Percentiles rank a stretch among this genome's conserved stretches.
Conservation (phyloP, 2,113 vertebrate species). For the Fukomys damarensis region DNA sequence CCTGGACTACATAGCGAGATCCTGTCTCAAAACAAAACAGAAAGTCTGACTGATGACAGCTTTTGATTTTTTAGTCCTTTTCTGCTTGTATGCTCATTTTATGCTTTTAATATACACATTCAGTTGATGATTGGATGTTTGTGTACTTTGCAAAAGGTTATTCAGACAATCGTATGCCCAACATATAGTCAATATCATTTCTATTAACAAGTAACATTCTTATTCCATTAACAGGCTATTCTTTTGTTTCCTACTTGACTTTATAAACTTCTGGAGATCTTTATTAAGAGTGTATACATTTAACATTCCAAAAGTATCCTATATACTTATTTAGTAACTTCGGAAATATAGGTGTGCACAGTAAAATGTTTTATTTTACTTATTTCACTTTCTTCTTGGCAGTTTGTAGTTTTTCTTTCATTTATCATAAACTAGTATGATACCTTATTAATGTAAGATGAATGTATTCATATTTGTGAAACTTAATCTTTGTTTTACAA, state of each 20-base stretch:
- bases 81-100: constrained; percentile 43
- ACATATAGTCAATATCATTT: not conserved
- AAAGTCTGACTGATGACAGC: not conserved
- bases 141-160: constrained; percentile 47
- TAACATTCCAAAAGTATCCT: constrained; percentile 34
- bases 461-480: constrained; percentile 34
- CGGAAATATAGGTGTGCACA: not conserved
- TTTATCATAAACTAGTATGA: not conserved
- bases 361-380: constrained; percentile 49
- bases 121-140: constrained; percentile 46
- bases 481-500: constrained; percentile 3
- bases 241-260: constrained; percentile 35
- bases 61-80: constrained; percentile 54
- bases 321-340: not conserved
- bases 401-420: constrained; percentile 64
- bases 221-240: constrained; percentile 14
- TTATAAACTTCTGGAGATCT: constrained; percentile 50
- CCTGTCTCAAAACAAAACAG: not conserved
- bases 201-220: constrained; percentile 12
- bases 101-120: constrained; percentile 47
- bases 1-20: not conserved
- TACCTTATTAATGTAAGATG: constrained; percentile 20
- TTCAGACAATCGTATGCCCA: constrained; percentile 7
- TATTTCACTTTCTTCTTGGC: constrained; percentile 48
- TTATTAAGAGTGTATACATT: constrained; percentile 56